Conservation (phyloP, 2,888 invertebrate species). For the Synanthedon vespiformis region DNA sequence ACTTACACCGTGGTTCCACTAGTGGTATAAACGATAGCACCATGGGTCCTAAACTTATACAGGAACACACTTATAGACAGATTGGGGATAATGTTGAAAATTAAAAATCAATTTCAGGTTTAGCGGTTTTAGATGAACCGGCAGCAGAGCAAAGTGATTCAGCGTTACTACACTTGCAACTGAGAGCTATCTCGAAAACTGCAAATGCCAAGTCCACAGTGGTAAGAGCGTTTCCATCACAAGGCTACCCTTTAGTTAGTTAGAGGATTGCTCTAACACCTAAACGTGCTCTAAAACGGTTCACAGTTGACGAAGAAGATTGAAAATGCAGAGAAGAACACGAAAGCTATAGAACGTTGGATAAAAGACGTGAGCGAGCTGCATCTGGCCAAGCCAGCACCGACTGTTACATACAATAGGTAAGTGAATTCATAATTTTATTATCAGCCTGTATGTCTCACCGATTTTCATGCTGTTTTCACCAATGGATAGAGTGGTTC, state of each 20-base stretch:
- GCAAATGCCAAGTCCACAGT: constrained; percentile 51
- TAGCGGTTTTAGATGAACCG: constrained; percentile 93
- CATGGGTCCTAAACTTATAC: too few species aligned
- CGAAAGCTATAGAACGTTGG: constrained; percentile 96
- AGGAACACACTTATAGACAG: too few species aligned
- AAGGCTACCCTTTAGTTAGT: not conserved
- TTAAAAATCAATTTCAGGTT: constrained; percentile 45
- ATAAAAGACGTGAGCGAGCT: constrained; percentile 94
- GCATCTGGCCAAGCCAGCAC: constrained; percentile 89
- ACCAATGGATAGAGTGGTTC: too few species aligned
- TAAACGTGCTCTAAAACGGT: not conserved
- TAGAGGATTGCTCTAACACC: not conserved
- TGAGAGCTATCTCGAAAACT: constrained; percentile 77
- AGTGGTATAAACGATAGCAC: too few species aligned
- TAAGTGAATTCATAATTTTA: constrained; percentile 25
- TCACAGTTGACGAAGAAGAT: constrained; percentile 80
- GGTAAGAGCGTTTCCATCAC: constrained; percentile 19
- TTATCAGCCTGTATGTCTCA: too few species aligned
- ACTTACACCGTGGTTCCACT: too few species aligned
- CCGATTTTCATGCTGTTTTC: too few species aligned
- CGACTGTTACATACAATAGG: constrained; percentile 84
- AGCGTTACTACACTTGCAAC: constrained; percentile 90
- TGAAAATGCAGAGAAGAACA: constrained; percentile 85
- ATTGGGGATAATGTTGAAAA: constrained; percentile 1
- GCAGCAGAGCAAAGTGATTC: constrained; percentile 95